Conservation (phyloP, 2,113 vertebrate genomes). For the Phoxinus phoxinus region DNA sequence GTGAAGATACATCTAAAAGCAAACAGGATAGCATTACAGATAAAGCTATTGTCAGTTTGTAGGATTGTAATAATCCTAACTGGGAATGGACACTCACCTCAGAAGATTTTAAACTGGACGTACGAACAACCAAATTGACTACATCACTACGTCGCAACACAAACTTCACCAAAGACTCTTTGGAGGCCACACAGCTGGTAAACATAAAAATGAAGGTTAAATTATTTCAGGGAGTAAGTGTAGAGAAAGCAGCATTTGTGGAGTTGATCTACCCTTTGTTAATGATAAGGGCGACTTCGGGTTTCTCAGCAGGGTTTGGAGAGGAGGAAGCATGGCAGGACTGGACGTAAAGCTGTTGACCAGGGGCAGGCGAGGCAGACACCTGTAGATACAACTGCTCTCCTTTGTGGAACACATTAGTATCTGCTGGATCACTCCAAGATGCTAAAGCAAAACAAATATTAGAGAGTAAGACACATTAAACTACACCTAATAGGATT, state of each 20-base stretch:
- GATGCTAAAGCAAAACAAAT: slow-evolving; percentile 55
- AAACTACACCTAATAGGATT: background rate
- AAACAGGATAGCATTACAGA: background rate
- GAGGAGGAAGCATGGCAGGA: slow-evolving; percentile 66
- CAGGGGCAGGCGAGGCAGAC: slow-evolving; percentile 41
- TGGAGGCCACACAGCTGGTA: slow-evolving; percentile 66
- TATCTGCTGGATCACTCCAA: slow-evolving; percentile 59
- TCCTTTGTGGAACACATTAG: slow-evolving; percentile 62
- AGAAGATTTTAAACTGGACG: slow-evolving; percentile 58
- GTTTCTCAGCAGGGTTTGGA: slow-evolving; percentile 55
- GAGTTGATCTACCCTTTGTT: slow-evolving; percentile 69
- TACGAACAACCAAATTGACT: slow-evolving; percentile 66
- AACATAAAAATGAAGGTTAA: background rate
- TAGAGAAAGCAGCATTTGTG: rapidly evolving
- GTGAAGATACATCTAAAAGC: slow-evolving; percentile 65
- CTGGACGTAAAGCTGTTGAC: slow-evolving; percentile 66
- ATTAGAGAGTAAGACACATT: background rate
- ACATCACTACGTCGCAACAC: slow-evolving; percentile 38
- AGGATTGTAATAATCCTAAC: background rate
- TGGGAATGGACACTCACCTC: slow-evolving; percentile 54
- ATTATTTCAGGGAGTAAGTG: background rate
- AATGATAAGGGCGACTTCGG: slow-evolving; percentile 56
- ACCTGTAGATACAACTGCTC: slow-evolving; percentile 65
- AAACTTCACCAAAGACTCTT: slow-evolving; percentile 55
- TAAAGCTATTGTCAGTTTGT: background rate